Base-by-base conservation (phyloP, 2,797 vertebrate genomes). In the Clarias laeviceps region DNA sequence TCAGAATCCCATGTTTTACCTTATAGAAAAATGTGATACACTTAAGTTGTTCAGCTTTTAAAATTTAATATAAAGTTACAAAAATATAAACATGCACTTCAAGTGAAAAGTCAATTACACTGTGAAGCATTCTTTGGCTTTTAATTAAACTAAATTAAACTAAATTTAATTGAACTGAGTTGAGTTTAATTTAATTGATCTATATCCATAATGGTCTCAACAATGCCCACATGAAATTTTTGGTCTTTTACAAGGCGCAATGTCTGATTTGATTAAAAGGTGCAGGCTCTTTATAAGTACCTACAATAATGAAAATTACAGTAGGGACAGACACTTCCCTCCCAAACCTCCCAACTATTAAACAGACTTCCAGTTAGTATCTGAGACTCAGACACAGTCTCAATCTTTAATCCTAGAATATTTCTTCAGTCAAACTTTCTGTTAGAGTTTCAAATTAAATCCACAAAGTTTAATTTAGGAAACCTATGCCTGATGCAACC, bases 231-330 rank as follows among this genome's bases (percentile, higher is more conserved):
- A 6, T 54, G 15, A 73, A 70, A 40, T 12, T 4, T 22, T 24
- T 45, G 34, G 34, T 40, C 34, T 24, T 70, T 40, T 40, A 69
- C 34, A 34, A 37, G 32, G 1, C 18, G 3, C 1, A 18, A 37
- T 20, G 32, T 32, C 68, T 70, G 68, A 9, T 12, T 40, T 70
- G 34, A 70, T 56, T 6, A 29, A 54, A 74, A n/a, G 6, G 70
- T 50, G 24, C 70, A 45, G 70, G 40, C 40, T 73, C 70, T 73
- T 73, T 50, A 73, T 50, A 24, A 73, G 68, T 24, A 40, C 68
- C 32, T 70, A 45, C 20, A 40, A 14, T 72, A 72, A 40, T n/a
- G 5, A 70, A 45, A 22, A 45, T 24, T 14, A 45, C 22, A 72
- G 37, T 4, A 45, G 69, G 37, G 34, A 0, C 4, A 6, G 32